Base-by-base conservation (phyloP, 2,888 invertebrate genomes). In the Lasioglossum lativentre region DNA sequence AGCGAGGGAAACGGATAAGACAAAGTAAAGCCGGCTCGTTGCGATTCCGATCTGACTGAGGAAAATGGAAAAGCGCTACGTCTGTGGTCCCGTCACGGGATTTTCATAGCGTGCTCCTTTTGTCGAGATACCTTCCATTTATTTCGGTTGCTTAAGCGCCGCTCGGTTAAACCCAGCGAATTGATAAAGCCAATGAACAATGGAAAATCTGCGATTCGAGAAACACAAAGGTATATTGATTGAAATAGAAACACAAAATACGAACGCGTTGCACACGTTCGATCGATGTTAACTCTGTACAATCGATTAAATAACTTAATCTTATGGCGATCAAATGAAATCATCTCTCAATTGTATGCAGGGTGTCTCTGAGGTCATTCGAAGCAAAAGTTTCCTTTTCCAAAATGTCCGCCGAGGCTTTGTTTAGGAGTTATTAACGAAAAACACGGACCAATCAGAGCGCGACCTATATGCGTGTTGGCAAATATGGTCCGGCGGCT, bases 11-110 rank as follows among this genome's bases (percentile, higher is more conserved):
- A 45, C 77, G 86, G 86, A 86, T 86, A 86, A 86, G 86, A 86
- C 79, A 86, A 86, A 82, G 80, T 86, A 85, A 77, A 86, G 86
- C 83, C 76, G 79, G 38, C 77, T 86, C 86, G 86, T 82, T 86
- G 82, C 78, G 85, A 82, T 86, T 80, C 77, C 77, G 82, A 86
- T 82, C 86, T 82, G 38, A 76, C 59, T 6, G 19, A 10, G 70
- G 78, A 73, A 86, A 86, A 86, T 86, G 86, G 86, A 82, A 82
- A 82, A 76, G 82, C 23, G 70, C 45, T 23, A 59, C 78, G 76
- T 79, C 73, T 63, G 78, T 78, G 71, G 80, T 81, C 68, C 78
- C 38, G 52, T 75, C n/a, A 12, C 42, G 40, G 73, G 86, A 86
- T 86, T 80, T 80, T 70, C 77, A 45, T 71, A 77, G 47, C 59